These are phyloP conservation scores for Rutilus rutilus DNA, from an alignment of 2,113 vertebrate genomes.

Conservation along the genomic window DNA sequence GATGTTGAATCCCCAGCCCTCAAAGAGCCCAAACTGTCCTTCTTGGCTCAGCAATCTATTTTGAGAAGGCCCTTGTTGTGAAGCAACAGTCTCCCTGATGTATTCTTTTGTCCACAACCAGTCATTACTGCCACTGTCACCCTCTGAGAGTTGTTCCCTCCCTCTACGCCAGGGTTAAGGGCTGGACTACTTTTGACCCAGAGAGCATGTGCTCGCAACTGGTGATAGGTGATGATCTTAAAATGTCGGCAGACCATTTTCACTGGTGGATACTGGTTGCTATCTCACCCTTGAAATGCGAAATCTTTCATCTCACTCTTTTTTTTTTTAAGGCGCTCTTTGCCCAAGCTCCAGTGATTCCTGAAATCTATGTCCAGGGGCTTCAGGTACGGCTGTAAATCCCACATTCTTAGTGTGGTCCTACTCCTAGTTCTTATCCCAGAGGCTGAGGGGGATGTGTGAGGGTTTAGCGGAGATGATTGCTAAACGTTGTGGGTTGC, in stretches of 20 bases:
- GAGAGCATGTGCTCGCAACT: neutral
- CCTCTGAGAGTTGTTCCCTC: slow-evolving; percentile 30
- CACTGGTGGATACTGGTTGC: slow-evolving; percentile 27
- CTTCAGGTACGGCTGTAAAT: slow-evolving; percentile 42
- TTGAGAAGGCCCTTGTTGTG: slow-evolving; percentile 44
- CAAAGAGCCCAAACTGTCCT: slow-evolving; percentile 17
- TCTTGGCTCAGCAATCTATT: slow-evolving; percentile 18
- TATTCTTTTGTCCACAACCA: slow-evolving; percentile 39
- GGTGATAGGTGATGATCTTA: slow-evolving; percentile 27
- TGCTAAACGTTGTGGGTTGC: slow-evolving; percentile 44
- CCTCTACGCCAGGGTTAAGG: slow-evolving; percentile 23
- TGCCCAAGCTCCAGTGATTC: slow-evolving; percentile 49
- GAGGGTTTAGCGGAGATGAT: slow-evolving; percentile 48
- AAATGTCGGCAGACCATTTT: slow-evolving; percentile 34
- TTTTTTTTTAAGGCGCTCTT: slow-evolving; percentile 32
- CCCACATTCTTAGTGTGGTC: slow-evolving; percentile 48
- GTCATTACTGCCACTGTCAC: slow-evolving; percentile 50
- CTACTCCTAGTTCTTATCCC: slow-evolving; percentile 39
- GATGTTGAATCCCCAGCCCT: neutral
- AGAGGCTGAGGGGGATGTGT: slow-evolving; percentile 48
- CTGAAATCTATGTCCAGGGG: slow-evolving; percentile 50
- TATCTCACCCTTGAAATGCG: slow-evolving; percentile 40
- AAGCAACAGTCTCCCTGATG: slow-evolving; percentile 17
- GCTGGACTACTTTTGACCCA: slow-evolving; percentile 36
- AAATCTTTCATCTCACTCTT: slow-evolving; percentile 32